phyloP scores from a whole-genome alignment of 2,888 invertebrate genomes.

The Orthonychiurus folsomi region DNA sequence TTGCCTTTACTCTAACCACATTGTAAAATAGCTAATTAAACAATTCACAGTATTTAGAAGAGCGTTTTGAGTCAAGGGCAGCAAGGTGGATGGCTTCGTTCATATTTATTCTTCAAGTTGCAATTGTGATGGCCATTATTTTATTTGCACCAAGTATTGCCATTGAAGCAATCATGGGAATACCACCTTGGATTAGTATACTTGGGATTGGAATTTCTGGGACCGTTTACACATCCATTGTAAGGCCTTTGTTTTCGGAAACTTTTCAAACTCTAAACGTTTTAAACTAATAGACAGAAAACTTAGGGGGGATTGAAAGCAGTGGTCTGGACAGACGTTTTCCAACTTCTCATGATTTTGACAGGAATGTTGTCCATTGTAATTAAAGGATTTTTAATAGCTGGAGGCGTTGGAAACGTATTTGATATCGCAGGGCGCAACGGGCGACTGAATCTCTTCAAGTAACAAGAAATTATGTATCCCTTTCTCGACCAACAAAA shows the following conservation, averaged over 20 bases:
- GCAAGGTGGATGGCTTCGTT: slow-evolving; percentile 29
- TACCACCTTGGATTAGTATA: slow-evolving; percentile 26
- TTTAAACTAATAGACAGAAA: not conserved
- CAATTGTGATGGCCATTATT: slow-evolving; percentile 28
- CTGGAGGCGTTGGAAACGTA: slow-evolving; percentile 29
- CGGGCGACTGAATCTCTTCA: slow-evolving; percentile 20
- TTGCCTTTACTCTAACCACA: not conserved
- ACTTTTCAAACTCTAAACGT: too few species aligned
- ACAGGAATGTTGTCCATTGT: slow-evolving; percentile 32
- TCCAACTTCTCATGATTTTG: slow-evolving; percentile 39
- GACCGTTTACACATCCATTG: slow-evolving; percentile 24
- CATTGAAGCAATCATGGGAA: slow-evolving; percentile 31
- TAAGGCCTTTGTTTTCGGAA: too few species aligned
- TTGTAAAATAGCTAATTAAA: not conserved
- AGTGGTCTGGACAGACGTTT: slow-evolving; percentile 25
- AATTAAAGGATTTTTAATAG: slow-evolving; percentile 27
- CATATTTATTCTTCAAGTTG: slow-evolving; percentile 31
- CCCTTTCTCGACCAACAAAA: too few species aligned
- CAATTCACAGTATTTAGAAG: slow-evolving; percentile 31
- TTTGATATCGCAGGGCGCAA: slow-evolving; percentile 25
- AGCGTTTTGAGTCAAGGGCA: slow-evolving; percentile 26
- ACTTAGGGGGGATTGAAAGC: slow-evolving; percentile 32
- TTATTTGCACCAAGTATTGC: slow-evolving; percentile 35
- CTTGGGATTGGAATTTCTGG: slow-evolving; percentile 24
- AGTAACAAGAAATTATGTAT: slow-evolving; percentile 11